phyloP scores from a whole-genome alignment of 2,888 invertebrate genomes.

The Sturmia bella region DNA sequence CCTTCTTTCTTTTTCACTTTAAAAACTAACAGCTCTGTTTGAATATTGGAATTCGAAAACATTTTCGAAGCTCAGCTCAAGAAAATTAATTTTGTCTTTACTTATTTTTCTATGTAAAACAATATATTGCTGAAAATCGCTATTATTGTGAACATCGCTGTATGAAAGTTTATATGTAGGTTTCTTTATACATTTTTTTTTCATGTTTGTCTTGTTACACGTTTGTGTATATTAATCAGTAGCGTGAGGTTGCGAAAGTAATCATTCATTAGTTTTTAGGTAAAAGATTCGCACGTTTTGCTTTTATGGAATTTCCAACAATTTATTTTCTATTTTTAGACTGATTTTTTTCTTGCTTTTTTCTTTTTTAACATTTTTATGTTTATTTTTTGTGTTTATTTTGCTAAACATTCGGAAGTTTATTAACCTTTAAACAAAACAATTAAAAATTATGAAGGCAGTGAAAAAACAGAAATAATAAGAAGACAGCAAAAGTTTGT shows the following conservation, averaged over 20 bases:
- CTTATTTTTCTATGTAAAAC: too few species aligned
- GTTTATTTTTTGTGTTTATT: constrained; percentile 11
- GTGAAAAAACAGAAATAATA: not conserved
- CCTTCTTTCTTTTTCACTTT: too few species aligned
- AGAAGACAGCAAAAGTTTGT: constrained; percentile 10
- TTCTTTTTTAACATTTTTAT: not conserved
- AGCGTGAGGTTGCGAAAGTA: constrained; percentile 49
- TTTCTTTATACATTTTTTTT: not conserved
- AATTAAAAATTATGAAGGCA: constrained; percentile 9
- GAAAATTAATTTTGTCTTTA: too few species aligned
- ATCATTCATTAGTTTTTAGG: constrained; percentile 42
- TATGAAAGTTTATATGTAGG: too few species aligned
- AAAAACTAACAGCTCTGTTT: too few species aligned
- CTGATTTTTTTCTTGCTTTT: not conserved
- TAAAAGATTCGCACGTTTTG: constrained; percentile 52
- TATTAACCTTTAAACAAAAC: constrained; percentile 75
- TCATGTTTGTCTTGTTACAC: constrained; percentile 9
- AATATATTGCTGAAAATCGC: too few species aligned
- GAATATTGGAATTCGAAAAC: too few species aligned
- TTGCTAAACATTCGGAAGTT: constrained; percentile 76
- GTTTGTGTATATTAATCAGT: constrained; percentile 23
- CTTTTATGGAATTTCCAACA: constrained; percentile 56
- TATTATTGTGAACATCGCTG: too few species aligned
- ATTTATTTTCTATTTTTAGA: constrained; percentile 28
- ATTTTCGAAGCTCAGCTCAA: too few species aligned